phyloP scores from a whole-genome alignment of 2,888 invertebrate genomes.

The Zaprionus obscuricornis region DNA sequence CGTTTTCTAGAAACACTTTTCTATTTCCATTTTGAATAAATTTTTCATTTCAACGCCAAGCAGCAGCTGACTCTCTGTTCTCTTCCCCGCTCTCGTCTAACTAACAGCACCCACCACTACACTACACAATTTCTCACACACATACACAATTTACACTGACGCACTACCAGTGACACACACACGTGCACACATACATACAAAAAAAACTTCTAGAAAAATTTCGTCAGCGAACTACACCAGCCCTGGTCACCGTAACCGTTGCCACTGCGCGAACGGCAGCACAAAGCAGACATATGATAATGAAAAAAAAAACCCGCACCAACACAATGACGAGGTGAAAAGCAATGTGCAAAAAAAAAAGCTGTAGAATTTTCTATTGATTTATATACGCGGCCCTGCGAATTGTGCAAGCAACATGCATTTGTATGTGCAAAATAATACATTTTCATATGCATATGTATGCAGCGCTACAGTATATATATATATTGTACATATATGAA shows the following conservation, averaged over 20 bases:
- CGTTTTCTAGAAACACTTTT: constrained; percentile 64
- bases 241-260: constrained; percentile 61
- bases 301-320: constrained; percentile 37
- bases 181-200: constrained; percentile 22
- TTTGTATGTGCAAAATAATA: no score
- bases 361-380: constrained; percentile 68
- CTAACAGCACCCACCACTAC: constrained; percentile 12
- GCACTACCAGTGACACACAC: constrained; percentile 8
- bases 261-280: constrained; percentile 58
- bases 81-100: constrained; percentile 7
- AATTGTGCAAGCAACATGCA: constrained; percentile 45
- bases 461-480: constrained; percentile 13
- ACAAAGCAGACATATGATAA: constrained; percentile 55
- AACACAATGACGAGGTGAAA: constrained; percentile 50
- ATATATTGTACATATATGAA: constrained; percentile 10
- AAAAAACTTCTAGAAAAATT: constrained; percentile 64
- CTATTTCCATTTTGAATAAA: constrained; percentile 52
- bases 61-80: constrained; percentile 69
- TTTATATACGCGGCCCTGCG: constrained; percentile 44
- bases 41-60: constrained; percentile 24
- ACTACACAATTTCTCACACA: constrained; percentile 9
- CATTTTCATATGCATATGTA: constrained; percentile 1
- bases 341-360: constrained; percentile 46
- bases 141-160: constrained; percentile 18
- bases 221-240: constrained; percentile 60